Conservation (phyloP, 2,113 vertebrate species). For the Pyrgilauda ruficollis region DNA sequence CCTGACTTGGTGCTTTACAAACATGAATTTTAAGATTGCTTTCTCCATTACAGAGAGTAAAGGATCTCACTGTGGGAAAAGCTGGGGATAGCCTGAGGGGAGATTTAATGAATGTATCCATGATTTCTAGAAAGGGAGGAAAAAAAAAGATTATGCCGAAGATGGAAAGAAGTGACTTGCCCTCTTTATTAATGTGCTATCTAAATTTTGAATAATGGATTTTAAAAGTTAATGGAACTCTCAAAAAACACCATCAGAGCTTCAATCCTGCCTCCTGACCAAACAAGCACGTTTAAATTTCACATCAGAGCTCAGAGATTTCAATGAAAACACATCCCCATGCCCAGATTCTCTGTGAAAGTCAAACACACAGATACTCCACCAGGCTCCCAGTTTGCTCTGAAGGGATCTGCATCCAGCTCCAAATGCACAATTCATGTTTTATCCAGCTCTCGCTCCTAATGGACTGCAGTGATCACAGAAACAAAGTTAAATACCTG, state of each 20-base stretch:
- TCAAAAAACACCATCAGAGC: background rate
- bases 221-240: background rate
- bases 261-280: background rate
- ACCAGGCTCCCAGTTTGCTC: background rate
- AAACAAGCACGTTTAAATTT: background rate
- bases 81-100: background rate
- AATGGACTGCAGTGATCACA: slow-evolving; percentile 71
- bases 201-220: background rate
- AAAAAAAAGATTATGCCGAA: background rate
- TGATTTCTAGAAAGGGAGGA: background rate
- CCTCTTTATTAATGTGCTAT: background rate
- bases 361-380: background rate
- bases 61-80: background rate
- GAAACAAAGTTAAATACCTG: slow-evolving; percentile 50
- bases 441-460: slow-evolving; percentile 68
- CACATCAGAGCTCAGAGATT: background rate
- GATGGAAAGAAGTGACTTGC: background rate
- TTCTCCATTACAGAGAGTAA: background rate
- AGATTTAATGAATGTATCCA: background rate
- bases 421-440: slow-evolving; percentile 68
- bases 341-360: background rate
- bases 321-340: background rate
- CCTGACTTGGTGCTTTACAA: background rate
- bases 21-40: background rate
- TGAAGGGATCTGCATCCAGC: slow-evolving; percentile 53